Percentiles rank a stretch among this genome's conserved stretches.
phyloP scores from a whole-genome alignment of 2,888 invertebrate species.

The Acleris emargana region DNA sequence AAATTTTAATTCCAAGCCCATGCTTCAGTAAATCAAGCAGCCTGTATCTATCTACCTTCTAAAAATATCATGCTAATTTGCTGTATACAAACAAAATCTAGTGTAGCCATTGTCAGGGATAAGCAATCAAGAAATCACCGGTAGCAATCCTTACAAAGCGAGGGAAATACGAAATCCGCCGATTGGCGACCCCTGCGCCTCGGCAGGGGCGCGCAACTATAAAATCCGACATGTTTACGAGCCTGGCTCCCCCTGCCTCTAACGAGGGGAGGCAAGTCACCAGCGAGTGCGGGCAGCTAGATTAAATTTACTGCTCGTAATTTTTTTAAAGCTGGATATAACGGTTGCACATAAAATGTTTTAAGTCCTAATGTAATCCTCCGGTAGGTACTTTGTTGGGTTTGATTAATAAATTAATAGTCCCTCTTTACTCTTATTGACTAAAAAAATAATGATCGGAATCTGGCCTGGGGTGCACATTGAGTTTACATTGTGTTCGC shows the following conservation, averaged over 20 bases:
- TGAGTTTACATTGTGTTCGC: no score
- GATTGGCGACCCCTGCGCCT: conserved; percentile 52
- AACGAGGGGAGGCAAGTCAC: conserved; percentile 48
- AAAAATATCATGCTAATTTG: conserved; percentile 30
- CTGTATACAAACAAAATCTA: conserved; percentile 38
- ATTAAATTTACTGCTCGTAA: background rate
- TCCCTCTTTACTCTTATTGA: no score
- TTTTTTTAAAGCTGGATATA: background rate
- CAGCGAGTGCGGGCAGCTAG: conserved; percentile 31
- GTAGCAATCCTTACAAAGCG: conserved; percentile 51
- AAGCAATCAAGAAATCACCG: conserved; percentile 70
- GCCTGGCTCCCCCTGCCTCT: conserved; percentile 59
- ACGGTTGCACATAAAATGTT: background rate
- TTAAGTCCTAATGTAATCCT: background rate
- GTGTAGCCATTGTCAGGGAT: conserved; percentile 46
- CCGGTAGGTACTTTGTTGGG: background rate
- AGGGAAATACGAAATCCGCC: conserved; percentile 50
- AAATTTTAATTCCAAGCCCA: no score
- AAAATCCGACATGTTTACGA: conserved; percentile 81
- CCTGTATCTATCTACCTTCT: background rate
- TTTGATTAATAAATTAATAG: background rate
- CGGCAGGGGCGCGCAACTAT: conserved; percentile 65
- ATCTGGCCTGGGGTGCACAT: no score
- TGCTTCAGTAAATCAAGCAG: no score
- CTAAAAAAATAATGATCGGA: no score